Conservation (phyloP, 2,797 vertebrate genomes). For the Intellagama lesueurii region DNA sequence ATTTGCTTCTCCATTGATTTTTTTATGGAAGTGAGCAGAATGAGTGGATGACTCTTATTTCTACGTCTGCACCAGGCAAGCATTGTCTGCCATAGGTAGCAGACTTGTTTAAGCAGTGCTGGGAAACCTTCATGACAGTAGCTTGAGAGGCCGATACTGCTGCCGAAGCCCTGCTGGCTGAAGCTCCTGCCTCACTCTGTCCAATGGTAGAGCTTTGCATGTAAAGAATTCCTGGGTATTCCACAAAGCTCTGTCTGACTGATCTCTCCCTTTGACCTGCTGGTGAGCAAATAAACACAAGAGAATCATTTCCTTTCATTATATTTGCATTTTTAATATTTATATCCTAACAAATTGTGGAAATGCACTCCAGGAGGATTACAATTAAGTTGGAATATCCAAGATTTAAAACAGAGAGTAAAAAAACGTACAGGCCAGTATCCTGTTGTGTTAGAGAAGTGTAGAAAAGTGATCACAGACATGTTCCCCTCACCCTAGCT, state of each 20-base stretch:
- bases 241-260: background rate
- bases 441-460: too few species aligned
- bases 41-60: background rate
- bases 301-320: background rate
- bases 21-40: too few species aligned
- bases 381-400: background rate
- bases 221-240: background rate
- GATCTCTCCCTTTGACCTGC: background rate
- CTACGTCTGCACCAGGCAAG: too few species aligned
- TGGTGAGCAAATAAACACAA: background rate
- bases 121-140: too few species aligned
- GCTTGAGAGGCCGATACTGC: background rate
- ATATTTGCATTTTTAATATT: background rate
- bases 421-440: background rate
- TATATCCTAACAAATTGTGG: background rate
- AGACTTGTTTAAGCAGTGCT: too few species aligned
- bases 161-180: background rate
- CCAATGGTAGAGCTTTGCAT: background rate
- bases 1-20: background rate
- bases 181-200: background rate
- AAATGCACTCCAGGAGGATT: background rate
- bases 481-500: too few species aligned
- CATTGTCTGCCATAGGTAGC: too few species aligned
- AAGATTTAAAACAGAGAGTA: background rate
- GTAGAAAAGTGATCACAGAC: too few species aligned